These are phyloP conservation scores for Melanotaenia pygmaea DNA, from an alignment of 2,797 vertebrate genomes.

Conservation along the genomic window DNA sequence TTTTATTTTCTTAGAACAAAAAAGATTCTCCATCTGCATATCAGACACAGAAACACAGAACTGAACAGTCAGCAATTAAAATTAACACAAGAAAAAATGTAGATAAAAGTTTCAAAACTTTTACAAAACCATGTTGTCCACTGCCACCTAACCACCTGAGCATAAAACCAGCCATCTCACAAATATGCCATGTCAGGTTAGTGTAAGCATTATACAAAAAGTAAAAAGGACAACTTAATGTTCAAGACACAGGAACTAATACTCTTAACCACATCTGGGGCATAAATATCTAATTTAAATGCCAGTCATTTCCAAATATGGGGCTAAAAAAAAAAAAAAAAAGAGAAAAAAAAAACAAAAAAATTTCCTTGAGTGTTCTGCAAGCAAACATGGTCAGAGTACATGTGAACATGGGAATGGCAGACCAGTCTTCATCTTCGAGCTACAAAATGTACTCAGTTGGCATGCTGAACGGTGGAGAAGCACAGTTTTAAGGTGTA, in stretches of 20 bases:
- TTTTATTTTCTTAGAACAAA: slow-evolving; percentile 77
- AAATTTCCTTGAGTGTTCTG: slow-evolving; percentile 9
- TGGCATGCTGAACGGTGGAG: slow-evolving; percentile 93
- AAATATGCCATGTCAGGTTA: slow-evolving; percentile 33
- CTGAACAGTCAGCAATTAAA: slow-evolving; percentile 64
- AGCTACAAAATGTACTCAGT: slow-evolving; percentile 73
- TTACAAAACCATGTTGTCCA: slow-evolving; percentile 62
- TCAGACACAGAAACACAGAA: slow-evolving; percentile 49
- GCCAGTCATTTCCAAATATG: slow-evolving; percentile 8
- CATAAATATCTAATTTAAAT: slow-evolving; percentile 51
- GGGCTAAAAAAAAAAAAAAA: neutral
- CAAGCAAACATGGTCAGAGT: slow-evolving; percentile 45
- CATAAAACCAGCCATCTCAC: slow-evolving; percentile 55
- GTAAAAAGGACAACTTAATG: slow-evolving; percentile 65
- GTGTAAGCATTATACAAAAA: slow-evolving; percentile 63
- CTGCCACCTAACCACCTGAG: slow-evolving; percentile 43
- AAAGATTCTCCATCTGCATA: slow-evolving; percentile 52
- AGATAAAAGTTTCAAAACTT: slow-evolving; percentile 63
- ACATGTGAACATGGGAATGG: slow-evolving; percentile 45
- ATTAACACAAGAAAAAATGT: slow-evolving; percentile 30
- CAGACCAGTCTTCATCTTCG: slow-evolving; percentile 17
- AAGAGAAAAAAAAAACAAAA: neutral
- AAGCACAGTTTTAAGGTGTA: slow-evolving; percentile 96
- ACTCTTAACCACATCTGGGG: slow-evolving; percentile 54
- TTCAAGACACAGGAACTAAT: slow-evolving; percentile 49